A percentile compares a stretch with the other conserved stretches of the same genome.
These are phyloP conservation scores for Sympetrum striolatum DNA, from an alignment of 2,888 invertebrate species.

Conservation along the genomic window DNA sequence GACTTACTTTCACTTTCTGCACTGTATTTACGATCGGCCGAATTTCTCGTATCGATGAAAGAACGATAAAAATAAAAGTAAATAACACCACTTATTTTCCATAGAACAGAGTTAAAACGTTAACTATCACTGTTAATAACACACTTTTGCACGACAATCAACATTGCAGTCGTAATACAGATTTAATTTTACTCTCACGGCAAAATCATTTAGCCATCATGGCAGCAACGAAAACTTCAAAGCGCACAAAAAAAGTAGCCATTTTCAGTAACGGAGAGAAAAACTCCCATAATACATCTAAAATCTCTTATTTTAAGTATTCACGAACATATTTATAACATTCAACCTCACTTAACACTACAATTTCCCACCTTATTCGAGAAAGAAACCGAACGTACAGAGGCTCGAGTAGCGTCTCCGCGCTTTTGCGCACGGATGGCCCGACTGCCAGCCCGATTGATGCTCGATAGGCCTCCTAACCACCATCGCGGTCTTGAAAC, in stretches of 20 bases:
- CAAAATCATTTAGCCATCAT: constrained; percentile 51
- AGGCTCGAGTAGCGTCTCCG: constrained; percentile 48
- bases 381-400: constrained; percentile 48
- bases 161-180: not conserved
- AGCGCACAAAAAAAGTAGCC: constrained; percentile 51
- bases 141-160: not conserved
- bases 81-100: not conserved
- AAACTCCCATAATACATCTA: constrained; percentile 8
- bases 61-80: not conserved
- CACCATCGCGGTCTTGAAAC: constrained; percentile 50
- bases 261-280: constrained; percentile 49
- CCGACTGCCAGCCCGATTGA: constrained; percentile 50
- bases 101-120: not conserved
- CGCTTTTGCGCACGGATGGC: constrained; percentile 50
- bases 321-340: constrained; percentile 26
- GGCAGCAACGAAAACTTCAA: constrained; percentile 51
- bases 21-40: constrained; percentile 37
- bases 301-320: not conserved
- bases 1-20: constrained; percentile 42
- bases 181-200: constrained; percentile 27
- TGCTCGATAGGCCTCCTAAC: constrained; percentile 50
- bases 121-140: not conserved
- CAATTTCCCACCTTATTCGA: constrained; percentile 49
- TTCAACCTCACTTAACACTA: constrained; percentile 44
- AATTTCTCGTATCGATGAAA: not conserved